Percentiles rank a stretch among this genome's conserved stretches.
Conservation (phyloP, 64 coral and sea anemone genomes). For the Dendrophyllia cribrosa region DNA sequence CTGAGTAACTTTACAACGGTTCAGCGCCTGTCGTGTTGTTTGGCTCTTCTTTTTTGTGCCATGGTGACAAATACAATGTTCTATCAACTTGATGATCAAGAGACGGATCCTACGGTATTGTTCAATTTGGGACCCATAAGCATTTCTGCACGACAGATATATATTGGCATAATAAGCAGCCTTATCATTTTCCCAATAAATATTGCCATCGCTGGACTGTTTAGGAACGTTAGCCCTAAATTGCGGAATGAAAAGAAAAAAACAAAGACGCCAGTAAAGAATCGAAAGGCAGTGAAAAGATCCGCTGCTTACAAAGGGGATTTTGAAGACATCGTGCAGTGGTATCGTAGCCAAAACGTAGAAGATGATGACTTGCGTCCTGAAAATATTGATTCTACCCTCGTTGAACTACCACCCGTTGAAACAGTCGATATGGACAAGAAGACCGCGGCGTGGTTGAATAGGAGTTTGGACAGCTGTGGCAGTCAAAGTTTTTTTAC, state of each 20-base stretch:
- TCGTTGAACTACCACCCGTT: conserved; percentile 7
- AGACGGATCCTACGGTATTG: conserved; percentile 22
- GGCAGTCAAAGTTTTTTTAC: background rate
- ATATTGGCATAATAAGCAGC: conserved; percentile 68
- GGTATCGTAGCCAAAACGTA: conserved; percentile 19
- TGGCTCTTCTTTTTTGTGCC: conserved; percentile 52
- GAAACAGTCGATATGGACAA: conserved; percentile 3
- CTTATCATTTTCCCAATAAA: conserved; percentile 78
- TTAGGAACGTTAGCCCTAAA: conserved; percentile 56
- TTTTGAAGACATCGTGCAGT: conserved; percentile 40
- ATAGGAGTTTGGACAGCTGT: background rate
- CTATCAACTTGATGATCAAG: conserved; percentile 27
- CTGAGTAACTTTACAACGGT: conserved; percentile 78
- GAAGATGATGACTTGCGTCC: background rate
- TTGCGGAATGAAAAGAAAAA: background rate
- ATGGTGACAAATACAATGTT: conserved; percentile 84
- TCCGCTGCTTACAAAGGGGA: background rate
- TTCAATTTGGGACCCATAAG: conserved; percentile 36
- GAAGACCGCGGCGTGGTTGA: conserved; percentile 31
- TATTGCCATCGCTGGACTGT: conserved; percentile 61
- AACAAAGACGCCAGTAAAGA: background rate
- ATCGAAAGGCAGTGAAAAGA: conserved; percentile 3
- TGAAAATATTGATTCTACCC: background rate
- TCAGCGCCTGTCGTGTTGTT: conserved; percentile 85
- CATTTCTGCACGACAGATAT: conserved; percentile 17